Evolutionary conservation across 2,797 vertebrate species (phyloP).

Genomic region (Odontamblyopus lacepedii): DNA sequence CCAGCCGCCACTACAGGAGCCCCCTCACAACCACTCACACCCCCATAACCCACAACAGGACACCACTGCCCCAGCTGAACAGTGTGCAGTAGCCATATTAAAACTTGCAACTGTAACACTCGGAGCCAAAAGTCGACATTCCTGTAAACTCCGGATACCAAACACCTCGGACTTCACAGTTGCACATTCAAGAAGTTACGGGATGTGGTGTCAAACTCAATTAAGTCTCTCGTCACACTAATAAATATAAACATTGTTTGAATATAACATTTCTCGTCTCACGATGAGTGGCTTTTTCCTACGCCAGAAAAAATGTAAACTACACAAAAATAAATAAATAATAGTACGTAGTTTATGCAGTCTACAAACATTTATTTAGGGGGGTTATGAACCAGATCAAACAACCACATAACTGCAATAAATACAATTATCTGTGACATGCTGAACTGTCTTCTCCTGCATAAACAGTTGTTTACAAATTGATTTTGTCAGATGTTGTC

Average conservation of each 20-base stretch:
- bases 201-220: conserved; percentile 9
- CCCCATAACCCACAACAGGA: conserved; percentile 19
- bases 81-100: conserved; percentile 60
- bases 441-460: background rate
- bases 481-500: conserved; percentile 22
- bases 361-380: background rate
- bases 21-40: background rate
- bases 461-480: conserved; percentile 1
- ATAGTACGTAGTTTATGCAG: background rate
- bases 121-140: background rate
- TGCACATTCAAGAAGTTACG: conserved; percentile 8
- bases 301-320: background rate
- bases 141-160: conserved; percentile 4
- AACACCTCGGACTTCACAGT: conserved; percentile 7
- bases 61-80: conserved; percentile 67
- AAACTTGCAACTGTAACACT: background rate
- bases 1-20: conserved; percentile 28
- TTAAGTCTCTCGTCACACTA: background rate
- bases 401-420: background rate
- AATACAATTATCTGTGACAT: background rate
- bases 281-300: background rate
- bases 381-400: background rate
- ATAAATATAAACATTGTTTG: conserved; percentile 4
- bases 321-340: background rate
- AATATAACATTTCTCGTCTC: background rate